These are phyloP conservation scores for Lissonota sp. DNA, from an alignment of 2,888 invertebrate genomes.

Conservation along the genomic window DNA sequence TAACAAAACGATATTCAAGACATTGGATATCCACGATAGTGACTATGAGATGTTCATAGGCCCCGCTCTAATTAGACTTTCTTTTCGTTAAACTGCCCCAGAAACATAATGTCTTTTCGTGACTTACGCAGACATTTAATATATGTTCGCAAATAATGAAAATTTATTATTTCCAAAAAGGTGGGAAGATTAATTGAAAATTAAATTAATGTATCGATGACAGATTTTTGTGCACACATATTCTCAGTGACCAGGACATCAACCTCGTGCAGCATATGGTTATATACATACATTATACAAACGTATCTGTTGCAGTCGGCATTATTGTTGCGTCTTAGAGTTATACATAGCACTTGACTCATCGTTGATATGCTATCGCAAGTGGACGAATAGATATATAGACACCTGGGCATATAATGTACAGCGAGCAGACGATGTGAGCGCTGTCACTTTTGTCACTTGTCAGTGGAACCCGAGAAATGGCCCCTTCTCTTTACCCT, in stretches of 20 bases:
- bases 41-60: too few relatives aligned
- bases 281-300: not conserved
- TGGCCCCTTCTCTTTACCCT: not conserved
- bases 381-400: not conserved
- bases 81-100: too few relatives aligned
- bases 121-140: not conserved
- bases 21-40: too few relatives aligned
- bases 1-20: too few relatives aligned
- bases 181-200: conserved; percentile 1
- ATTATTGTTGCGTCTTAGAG: conserved; percentile 18
- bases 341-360: conserved; percentile 21
- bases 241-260: not conserved
- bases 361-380: conserved; percentile 15
- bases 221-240: not conserved
- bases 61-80: too few relatives aligned
- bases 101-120: too few relatives aligned
- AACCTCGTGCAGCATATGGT: not conserved
- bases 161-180: not conserved
- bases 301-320: conserved; percentile 6
- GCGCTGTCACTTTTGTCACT: conserved; percentile 7
- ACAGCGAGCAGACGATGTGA: not conserved
- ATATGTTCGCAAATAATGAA: not conserved
- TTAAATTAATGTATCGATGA: not conserved
- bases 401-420: not conserved
- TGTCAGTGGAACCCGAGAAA: not conserved